Evolutionary conservation across 2,797 vertebrate species (phyloP).

Genomic region (Acropternis orthonyx): DNA sequence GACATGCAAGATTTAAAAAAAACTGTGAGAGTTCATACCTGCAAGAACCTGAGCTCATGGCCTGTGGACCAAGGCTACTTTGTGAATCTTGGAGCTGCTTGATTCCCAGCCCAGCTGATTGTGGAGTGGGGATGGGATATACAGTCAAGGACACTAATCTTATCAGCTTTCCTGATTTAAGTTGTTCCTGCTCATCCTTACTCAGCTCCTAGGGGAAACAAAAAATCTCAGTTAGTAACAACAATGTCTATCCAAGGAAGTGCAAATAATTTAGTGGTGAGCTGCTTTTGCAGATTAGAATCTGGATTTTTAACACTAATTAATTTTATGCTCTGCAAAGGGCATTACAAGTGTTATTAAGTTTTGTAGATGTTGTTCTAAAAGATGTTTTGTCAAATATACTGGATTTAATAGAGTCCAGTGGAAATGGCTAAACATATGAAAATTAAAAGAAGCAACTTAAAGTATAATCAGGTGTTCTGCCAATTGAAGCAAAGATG

Average conservation of each 20-base stretch:
- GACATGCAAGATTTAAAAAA: neutral
- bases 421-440: neutral
- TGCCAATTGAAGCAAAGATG: conserved; percentile 58
- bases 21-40: neutral
- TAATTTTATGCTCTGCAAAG: neutral
- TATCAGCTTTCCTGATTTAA: neutral
- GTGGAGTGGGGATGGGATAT: neutral
- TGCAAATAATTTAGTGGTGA: neutral
- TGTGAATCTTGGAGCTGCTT: neutral
- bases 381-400: neutral
- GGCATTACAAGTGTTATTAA: neutral
- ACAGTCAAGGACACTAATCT: neutral
- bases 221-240: neutral
- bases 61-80: neutral
- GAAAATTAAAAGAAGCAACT: conserved; percentile 42
- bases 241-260: neutral
- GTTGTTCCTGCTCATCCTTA: neutral
- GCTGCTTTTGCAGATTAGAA: neutral
- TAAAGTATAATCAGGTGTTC: conserved; percentile 52
- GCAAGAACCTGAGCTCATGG: neutral
- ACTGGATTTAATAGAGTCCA: conserved; percentile 6
- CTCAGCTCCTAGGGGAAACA: neutral
- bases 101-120: neutral
- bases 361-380: neutral
- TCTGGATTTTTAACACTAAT: neutral